Evolutionary conservation across 2,888 invertebrate species (phyloP).

Genomic region (Dryobota labecula): DNA sequence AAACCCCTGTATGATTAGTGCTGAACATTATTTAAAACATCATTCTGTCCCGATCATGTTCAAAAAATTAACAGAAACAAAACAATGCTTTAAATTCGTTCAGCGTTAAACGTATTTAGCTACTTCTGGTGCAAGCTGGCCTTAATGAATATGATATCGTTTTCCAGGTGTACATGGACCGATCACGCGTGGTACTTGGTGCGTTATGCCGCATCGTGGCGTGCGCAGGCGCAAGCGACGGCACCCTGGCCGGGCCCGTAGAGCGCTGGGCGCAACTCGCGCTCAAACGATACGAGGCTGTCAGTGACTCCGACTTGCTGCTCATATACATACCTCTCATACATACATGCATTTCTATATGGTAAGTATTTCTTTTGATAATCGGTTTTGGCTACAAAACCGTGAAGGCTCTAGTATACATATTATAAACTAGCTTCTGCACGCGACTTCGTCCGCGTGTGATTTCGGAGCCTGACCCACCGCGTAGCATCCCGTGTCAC

Average conservation of each 20-base stretch:
- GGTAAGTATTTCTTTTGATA: constrained; percentile 80
- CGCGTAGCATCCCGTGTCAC: no score
- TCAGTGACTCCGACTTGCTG: constrained; percentile 93
- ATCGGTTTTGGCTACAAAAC: background rate
- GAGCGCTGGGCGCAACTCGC: constrained; percentile 93
- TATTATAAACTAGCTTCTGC: no score
- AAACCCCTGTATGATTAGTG: background rate
- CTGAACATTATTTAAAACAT: background rate
- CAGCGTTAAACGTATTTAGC: background rate
- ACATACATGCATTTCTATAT: constrained; percentile 92
- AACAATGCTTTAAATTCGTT: background rate
- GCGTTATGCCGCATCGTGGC: constrained; percentile 93
- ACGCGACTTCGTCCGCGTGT: no score
- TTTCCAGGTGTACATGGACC: constrained; percentile 91
- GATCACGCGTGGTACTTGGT: constrained; percentile 92
- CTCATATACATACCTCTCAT: constrained; percentile 93
- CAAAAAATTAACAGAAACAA: background rate
- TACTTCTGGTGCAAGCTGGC: background rate
- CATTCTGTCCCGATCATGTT: background rate
- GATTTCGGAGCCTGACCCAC: no score
- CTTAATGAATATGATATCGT: background rate
- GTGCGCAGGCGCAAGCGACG: constrained; percentile 87
- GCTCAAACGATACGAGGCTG: constrained; percentile 92
- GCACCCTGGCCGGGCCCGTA: constrained; percentile 90
- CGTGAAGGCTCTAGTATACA: background rate